These are phyloP conservation scores for Apus apus DNA, from an alignment of 2,113 vertebrate genomes.

Conservation along the genomic window DNA sequence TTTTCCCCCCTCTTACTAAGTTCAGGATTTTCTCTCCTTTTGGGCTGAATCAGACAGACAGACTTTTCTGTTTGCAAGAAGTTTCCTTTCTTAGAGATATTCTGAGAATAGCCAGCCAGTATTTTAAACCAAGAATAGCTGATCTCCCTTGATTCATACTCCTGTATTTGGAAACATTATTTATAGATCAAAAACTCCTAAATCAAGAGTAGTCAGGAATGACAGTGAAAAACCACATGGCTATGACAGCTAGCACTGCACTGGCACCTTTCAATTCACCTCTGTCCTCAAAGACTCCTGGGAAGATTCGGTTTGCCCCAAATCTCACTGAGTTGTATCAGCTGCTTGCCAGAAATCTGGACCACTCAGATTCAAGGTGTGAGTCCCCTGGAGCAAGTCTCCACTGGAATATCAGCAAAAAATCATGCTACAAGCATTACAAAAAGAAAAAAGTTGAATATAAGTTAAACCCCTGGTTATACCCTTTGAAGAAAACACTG, in stretches of 20 bases:
- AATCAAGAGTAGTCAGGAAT: background rate
- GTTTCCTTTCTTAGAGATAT: background rate
- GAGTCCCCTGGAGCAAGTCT: background rate
- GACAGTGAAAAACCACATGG: background rate
- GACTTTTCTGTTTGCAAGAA: background rate
- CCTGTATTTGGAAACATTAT: conserved; percentile 23
- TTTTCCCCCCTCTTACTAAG: background rate
- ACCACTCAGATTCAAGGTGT: background rate
- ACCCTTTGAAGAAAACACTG: background rate
- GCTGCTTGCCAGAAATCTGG: background rate
- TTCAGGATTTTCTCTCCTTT: conserved; percentile 14
- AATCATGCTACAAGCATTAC: rapidly evolving
- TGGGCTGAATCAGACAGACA: background rate
- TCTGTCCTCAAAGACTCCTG: background rate
- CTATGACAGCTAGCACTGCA: background rate
- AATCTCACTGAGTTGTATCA: rapidly evolving
- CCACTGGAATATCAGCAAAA: background rate
- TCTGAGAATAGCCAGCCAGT: background rate
- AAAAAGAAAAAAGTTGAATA: background rate
- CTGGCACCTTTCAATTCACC: background rate
- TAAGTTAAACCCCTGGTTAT: background rate
- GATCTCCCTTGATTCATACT: background rate
- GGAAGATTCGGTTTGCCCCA: background rate
- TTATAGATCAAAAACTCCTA: background rate
- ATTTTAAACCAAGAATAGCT: conserved; percentile 27